Evolutionary conservation across 1,140 invertebrate genomes (phyloP).

Genomic region (Ceratosolen fusciceps): DNA sequence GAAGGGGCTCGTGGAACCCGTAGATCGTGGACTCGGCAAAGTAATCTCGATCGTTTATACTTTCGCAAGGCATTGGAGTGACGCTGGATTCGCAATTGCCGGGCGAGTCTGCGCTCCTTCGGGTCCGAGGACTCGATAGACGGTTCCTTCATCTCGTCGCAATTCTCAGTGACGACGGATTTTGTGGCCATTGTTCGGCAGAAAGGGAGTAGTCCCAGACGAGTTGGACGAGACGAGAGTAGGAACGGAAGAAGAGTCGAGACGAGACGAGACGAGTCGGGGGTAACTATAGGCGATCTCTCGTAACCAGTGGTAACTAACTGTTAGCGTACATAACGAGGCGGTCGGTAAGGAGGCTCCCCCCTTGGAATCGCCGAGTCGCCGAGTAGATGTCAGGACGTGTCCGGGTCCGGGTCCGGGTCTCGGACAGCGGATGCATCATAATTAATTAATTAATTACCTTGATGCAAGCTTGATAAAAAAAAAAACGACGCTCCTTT

Average conservation of each 20-base stretch:
- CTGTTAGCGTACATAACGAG: background rate
- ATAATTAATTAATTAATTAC: too few species aligned
- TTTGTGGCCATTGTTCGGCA: conserved; percentile 25
- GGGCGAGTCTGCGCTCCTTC: conserved; percentile 76
- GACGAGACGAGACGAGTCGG: too few species aligned
- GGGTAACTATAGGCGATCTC: background rate
- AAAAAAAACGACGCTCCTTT: too few species aligned
- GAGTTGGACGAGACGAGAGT: too few species aligned
- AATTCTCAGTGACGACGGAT: background rate
- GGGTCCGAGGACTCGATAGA: conserved; percentile 73
- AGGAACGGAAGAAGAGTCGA: too few species aligned
- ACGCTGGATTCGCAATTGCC: conserved; percentile 75
- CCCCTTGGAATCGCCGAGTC: too few species aligned
- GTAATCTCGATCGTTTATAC: conserved; percentile 58
- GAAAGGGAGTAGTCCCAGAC: too few species aligned
- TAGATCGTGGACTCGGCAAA: background rate
- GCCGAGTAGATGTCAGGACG: conserved; percentile 32
- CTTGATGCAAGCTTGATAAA: too few species aligned
- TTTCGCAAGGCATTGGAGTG: conserved; percentile 73
- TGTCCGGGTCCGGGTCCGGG: too few species aligned
- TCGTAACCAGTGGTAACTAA: conserved; percentile 47
- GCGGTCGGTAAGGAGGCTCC: conserved; percentile 20
- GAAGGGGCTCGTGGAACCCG: too few species aligned
- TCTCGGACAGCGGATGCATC: too few species aligned
- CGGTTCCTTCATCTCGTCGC: conserved; percentile 65